Evolutionary conservation across 2,113 vertebrate species (phyloP).

Genomic region (Panurus biarmicus): DNA sequence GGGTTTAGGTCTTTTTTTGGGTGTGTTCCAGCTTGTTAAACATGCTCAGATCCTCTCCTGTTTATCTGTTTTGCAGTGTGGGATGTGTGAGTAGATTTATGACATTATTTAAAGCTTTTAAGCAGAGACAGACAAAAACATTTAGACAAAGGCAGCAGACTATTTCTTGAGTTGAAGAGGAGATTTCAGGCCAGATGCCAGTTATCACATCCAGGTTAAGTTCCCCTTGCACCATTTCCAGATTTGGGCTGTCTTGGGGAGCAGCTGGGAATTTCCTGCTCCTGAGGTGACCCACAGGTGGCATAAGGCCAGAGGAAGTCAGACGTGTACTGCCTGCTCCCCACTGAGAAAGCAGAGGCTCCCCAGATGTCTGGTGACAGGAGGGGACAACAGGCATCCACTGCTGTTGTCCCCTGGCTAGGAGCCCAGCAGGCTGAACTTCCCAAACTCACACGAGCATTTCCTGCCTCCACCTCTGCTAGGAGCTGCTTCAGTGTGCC

Average conservation of each 20-base stretch:
- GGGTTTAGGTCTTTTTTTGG: not conserved
- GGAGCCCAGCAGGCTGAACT: not conserved
- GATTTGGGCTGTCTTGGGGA: not conserved
- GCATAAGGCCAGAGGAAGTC: not conserved
- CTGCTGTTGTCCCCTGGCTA: not conserved
- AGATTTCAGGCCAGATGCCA: not conserved
- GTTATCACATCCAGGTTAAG: not conserved
- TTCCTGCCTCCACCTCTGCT: not conserved
- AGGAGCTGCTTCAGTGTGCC: not conserved
- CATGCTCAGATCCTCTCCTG: not conserved
- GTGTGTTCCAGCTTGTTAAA: not conserved
- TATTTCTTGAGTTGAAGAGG: not conserved
- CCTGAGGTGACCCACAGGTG: not conserved
- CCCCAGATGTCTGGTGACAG: not conserved
- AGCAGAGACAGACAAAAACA: conserved; percentile 6
- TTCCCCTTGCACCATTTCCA: not conserved
- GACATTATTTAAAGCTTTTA: conserved; percentile 13
- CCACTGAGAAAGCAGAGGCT: rapidly evolving
- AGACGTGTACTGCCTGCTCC: not conserved
- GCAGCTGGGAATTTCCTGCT: not conserved
- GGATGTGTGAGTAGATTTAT: not conserved
- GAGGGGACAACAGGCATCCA: not conserved
- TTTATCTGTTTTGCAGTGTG: not conserved
- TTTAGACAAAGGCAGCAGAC: not conserved
- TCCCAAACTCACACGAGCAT: not conserved